A percentile compares a stretch with the other conserved stretches of the same genome.
These are phyloP conservation scores for Ia io DNA, from an alignment of 2,113 vertebrate species.

Conservation along the genomic window DNA sequence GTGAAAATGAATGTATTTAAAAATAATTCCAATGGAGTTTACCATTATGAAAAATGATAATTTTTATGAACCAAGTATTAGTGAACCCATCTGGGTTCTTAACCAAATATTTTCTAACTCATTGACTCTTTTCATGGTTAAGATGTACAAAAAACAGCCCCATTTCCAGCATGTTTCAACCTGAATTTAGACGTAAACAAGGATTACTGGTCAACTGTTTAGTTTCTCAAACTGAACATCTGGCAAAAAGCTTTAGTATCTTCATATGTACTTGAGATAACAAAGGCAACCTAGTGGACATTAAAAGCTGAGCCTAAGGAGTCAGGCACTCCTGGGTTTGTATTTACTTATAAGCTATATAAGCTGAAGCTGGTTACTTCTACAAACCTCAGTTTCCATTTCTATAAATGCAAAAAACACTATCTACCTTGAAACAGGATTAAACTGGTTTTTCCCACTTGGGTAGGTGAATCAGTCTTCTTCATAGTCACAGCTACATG, in stretches of 20 bases:
- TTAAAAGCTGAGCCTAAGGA: neutral
- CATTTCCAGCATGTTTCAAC: neutral
- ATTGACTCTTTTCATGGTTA: neutral
- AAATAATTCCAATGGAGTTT: neutral
- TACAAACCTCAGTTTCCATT: constrained; percentile 1
- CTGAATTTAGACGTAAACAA: neutral
- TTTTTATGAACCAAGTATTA: constrained; percentile 25
- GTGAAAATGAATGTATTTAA: constrained; percentile 7
- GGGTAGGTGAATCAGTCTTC: neutral
- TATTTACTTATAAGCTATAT: neutral
- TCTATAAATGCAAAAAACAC: constrained; percentile 40
- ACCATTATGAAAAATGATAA: neutral
- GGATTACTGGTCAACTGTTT: neutral
- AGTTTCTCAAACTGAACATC: neutral
- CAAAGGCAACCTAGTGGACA: neutral
- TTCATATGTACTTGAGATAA: neutral
- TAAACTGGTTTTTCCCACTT: constrained; percentile 51
- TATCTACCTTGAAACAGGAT: neutral
- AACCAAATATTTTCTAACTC: neutral
- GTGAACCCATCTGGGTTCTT: neutral
- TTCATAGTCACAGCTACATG: constrained; percentile 30
- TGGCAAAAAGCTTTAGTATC: neutral
- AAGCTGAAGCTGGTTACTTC: neutral
- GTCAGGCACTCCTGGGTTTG: neutral
- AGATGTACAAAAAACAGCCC: neutral